Evolutionary conservation across 2,113 vertebrate species (phyloP).

Genomic region (Nipponia nippon): DNA sequence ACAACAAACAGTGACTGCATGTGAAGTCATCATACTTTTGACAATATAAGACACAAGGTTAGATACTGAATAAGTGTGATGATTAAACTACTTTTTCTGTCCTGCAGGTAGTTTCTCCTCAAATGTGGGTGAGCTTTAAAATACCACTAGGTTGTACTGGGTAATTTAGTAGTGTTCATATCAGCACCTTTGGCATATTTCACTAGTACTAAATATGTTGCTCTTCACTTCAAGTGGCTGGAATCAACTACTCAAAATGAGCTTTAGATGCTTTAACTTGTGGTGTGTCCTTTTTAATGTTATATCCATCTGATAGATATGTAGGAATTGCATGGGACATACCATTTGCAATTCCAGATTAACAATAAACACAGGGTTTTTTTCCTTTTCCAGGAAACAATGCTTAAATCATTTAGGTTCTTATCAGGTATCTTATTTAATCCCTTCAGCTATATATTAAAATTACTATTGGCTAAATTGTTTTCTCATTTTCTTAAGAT

Average conservation of each 20-base stretch:
- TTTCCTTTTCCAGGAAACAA: not conserved
- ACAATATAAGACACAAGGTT: not conserved
- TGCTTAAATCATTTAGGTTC: not conserved
- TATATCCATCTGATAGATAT: not conserved
- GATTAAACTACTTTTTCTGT: not conserved
- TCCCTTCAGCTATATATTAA: not conserved
- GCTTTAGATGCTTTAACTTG: not conserved
- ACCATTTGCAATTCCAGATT: not conserved
- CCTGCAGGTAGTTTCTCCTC: not conserved
- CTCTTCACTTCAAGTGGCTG: not conserved
- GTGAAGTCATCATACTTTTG: not conserved
- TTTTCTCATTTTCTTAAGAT: not conserved
- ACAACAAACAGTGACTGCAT: not conserved
- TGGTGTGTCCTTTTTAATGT: not conserved
- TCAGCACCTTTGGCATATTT: not conserved
- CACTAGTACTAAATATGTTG: not conserved
- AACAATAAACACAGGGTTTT: accelerated
- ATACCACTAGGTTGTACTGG: not conserved
- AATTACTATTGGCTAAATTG: not conserved
- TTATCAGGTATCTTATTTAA: not conserved
- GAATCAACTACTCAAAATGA: not conserved
- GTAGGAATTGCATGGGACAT: not conserved
- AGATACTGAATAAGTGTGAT: not conserved
- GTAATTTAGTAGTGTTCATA: not conserved
- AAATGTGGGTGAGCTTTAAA: not conserved